Evolutionary conservation across 1,140 invertebrate genomes (phyloP).

Genomic region (Acyrthosiphon pisum): DNA sequence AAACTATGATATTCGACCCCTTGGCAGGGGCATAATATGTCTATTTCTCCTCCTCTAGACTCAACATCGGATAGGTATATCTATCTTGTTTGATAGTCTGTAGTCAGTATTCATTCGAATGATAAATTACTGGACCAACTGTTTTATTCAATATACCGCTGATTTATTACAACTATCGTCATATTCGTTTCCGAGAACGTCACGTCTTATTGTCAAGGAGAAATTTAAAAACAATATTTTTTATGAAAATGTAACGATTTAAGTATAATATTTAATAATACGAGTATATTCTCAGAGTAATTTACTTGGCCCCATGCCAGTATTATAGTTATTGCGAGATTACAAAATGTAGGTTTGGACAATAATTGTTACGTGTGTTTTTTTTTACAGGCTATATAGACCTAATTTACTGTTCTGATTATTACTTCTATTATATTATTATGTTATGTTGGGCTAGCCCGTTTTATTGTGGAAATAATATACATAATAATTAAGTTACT

Average conservation of each 20-base stretch:
- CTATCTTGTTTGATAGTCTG: not conserved
- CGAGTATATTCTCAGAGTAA: not conserved
- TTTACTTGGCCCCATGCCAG: not conserved
- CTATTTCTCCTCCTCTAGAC: not conserved
- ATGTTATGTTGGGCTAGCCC: not conserved
- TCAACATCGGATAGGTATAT: not conserved
- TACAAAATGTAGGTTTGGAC: not conserved
- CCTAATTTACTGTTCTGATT: not conserved
- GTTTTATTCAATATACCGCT: not conserved
- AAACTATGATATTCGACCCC: not conserved
- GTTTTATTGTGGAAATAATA: not conserved
- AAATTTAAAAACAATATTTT: not conserved
- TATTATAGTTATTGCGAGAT: not conserved
- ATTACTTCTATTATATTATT: not conserved
- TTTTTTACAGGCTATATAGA: not conserved
- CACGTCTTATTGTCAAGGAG: not conserved
- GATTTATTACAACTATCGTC: not conserved
- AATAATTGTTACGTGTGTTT: not conserved
- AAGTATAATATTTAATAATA: not conserved
- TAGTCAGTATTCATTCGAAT: not conserved
- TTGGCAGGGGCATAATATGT: not conserved
- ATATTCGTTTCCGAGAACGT: not conserved
- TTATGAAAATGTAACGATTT: not conserved
- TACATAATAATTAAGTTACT: not conserved
- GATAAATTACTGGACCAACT: not conserved